Evolutionary conservation across 2,888 invertebrate species (phyloP), one percentile per base, ranked within the genome.

Genomic region (Branchinecta sandiegonensis): DNA sequence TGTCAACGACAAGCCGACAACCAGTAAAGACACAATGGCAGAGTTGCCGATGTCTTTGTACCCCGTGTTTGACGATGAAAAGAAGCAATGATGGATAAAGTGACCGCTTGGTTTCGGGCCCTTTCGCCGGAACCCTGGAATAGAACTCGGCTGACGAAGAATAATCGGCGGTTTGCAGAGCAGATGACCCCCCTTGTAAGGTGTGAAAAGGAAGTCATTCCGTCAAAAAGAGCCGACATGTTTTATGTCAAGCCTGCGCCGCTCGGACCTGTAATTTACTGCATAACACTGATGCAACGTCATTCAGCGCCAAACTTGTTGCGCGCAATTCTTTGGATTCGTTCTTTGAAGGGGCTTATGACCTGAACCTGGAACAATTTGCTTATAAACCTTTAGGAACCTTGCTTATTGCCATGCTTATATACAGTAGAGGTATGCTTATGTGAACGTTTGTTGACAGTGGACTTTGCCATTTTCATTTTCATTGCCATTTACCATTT

Each of bases 171-270:
- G 56, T 14, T 56, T 56, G n/a, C 14, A 14, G 17, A 56, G 14
- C 56, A 56, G 56, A 14, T 17, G 56, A 56, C 56, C 56, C 56
- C 56, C 56, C 17, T 17, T 14, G 17, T 14, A 56, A 56, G 56
- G n/a, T 14, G 14, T 56, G 56, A 56, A 56, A 14, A 17, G 17
- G 56, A 56, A 56, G 10, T 17, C 17, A 56, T n/a, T 14, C 14
- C n/a, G n/a, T 56, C 8, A n/a, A 56, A 56, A 56, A 56, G 56
- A 14, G 56, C 56, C 56, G 56, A 56, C 56, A 56, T 56, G 56
- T n/a, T 56, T 56, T 56, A 56, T 56, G 56, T 56, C 56, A 56
- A 56, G n/a, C 56, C 56, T 17, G n/a, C 9, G 56, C 37, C 37
- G 37, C 37, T 37, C 37, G 37, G 6, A 37, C 37, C 37, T 37